Conservation (phyloP, 1,140 invertebrate genomes). For the Sogatella furcifera region DNA sequence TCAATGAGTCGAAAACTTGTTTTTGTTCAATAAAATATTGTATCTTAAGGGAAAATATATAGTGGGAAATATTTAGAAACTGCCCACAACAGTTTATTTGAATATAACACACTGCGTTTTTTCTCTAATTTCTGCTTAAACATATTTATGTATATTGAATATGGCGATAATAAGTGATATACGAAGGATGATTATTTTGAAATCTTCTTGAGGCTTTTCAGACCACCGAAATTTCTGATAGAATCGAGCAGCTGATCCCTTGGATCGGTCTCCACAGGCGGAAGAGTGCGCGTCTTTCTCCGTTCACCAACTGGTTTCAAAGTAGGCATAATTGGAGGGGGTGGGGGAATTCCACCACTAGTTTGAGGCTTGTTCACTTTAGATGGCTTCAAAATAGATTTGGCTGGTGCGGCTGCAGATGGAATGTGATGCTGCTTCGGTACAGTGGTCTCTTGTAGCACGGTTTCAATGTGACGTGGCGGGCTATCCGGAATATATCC, state of each 20-base stretch:
- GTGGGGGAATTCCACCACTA: conserved; percentile 11
- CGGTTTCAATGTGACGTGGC: not conserved
- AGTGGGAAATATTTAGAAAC: too few species aligned
- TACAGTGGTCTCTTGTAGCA: not conserved
- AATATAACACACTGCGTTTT: too few species aligned
- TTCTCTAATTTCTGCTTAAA: too few species aligned
- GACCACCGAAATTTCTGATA: conserved; percentile 56
- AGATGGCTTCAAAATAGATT: conserved; percentile 33
- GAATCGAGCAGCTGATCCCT: conserved; percentile 56
- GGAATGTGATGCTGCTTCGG: conserved; percentile 15
- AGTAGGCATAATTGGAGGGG: conserved; percentile 14
- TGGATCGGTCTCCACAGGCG: conserved; percentile 35
- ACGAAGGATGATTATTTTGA: not conserved
- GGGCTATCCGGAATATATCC: conserved; percentile 13
- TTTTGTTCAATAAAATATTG: too few species aligned
- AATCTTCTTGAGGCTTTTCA: conserved; percentile 42
- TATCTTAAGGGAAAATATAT: too few species aligned
- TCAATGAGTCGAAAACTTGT: too few species aligned
- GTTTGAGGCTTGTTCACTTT: conserved; percentile 30
- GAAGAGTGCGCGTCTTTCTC: conserved; percentile 1
- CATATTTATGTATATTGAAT: too few species aligned
- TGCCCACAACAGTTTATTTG: too few species aligned
- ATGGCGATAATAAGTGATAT: too few species aligned
- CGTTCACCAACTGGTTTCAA: conserved; percentile 8
- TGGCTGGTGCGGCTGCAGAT: conserved; percentile 36